phyloP scores from a whole-genome alignment of 2,797 vertebrate genomes.

The Pitangus sulphuratus region DNA sequence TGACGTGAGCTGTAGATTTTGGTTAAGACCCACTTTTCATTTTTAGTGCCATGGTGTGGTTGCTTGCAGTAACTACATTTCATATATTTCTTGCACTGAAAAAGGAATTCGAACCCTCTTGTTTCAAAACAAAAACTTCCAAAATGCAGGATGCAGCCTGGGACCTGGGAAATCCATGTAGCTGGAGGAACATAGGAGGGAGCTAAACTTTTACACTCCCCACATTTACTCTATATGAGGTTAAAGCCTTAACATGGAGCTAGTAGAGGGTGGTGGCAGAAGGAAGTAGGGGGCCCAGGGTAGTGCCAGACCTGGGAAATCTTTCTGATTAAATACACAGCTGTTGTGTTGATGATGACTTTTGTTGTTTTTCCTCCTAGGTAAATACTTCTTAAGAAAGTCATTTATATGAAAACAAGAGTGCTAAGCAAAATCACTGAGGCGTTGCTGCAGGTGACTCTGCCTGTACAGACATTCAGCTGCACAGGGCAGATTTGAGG shows the following conservation, averaged over 20 bases:
- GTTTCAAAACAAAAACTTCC: neutral
- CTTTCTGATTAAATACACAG: neutral
- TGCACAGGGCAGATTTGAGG: neutral
- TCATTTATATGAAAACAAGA: neutral
- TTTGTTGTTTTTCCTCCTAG: neutral
- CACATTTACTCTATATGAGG: neutral
- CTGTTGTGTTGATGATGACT: neutral
- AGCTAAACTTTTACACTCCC: neutral
- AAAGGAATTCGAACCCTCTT: neutral
- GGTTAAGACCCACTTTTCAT: neutral
- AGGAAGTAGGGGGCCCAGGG: neutral
- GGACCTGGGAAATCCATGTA: neutral
- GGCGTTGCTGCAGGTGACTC: neutral
- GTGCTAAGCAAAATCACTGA: neutral
- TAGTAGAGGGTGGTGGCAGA: neutral
- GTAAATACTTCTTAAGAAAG: neutral
- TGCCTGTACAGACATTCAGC: neutral
- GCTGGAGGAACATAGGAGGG: accelerated
- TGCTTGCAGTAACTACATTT: slow-evolving; percentile 34
- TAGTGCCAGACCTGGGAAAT: neutral
- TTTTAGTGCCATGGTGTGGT: slow-evolving; percentile 49
- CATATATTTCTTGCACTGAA: neutral
- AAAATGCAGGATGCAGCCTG: neutral
- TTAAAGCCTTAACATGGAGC: neutral
- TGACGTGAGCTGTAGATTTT: neutral